These are phyloP conservation scores for Isichthys henryi DNA, from an alignment of 2,113 vertebrate genomes.

Conservation along the genomic window DNA sequence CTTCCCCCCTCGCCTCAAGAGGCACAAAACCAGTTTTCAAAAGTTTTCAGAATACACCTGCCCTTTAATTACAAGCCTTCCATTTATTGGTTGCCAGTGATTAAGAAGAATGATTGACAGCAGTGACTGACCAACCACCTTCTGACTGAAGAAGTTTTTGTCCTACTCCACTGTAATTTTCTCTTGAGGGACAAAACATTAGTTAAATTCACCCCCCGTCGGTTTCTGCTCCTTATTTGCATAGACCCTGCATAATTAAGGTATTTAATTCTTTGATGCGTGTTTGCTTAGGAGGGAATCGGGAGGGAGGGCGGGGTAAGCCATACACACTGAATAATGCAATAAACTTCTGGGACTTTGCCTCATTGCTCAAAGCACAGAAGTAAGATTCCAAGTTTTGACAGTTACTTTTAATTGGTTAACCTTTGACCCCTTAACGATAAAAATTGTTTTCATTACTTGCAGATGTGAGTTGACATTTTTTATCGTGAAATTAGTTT, in stretches of 20 bases:
- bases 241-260: conserved; percentile 13
- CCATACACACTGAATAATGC: conserved; percentile 23
- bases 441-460: not conserved
- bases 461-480: not conserved
- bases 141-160: not conserved
- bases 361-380: not conserved
- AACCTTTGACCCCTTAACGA: not conserved
- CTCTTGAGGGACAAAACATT: not conserved
- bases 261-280: conserved; percentile 25
- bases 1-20: not conserved
- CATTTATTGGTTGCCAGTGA: not conserved
- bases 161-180: not conserved
- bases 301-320: not conserved
- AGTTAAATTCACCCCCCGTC: conserved; percentile 9
- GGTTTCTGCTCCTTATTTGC: conserved; percentile 16
- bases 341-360: conserved; percentile 17
- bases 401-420: conserved; percentile 24
- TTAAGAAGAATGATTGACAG: not conserved
- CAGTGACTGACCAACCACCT: not conserved
- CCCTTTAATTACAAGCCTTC: not conserved
- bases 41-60: not conserved
- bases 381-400: conserved; percentile 15
- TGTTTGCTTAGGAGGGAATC: conserved; percentile 13
- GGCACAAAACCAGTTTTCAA: not conserved
- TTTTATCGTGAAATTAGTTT: not conserved